Evolutionary conservation across 2,797 vertebrate species (phyloP).

Genomic region (Eulemur albifrons): DNA sequence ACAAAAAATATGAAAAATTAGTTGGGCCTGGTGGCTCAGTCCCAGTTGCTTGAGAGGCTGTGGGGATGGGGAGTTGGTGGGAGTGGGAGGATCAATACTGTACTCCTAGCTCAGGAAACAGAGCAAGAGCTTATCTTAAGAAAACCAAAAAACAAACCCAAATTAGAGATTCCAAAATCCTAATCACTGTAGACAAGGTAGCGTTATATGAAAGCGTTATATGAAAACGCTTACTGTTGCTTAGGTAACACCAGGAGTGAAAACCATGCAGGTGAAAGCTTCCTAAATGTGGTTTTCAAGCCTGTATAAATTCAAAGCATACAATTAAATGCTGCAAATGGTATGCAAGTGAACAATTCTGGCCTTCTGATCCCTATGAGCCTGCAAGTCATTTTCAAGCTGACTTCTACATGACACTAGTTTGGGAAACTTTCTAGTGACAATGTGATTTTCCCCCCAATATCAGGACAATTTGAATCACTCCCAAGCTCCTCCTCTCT

Average conservation of each 20-base stretch:
- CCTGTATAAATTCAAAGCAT: constrained; percentile 4
- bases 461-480: constrained; percentile 16
- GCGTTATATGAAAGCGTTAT: no score
- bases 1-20: not conserved
- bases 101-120: not conserved
- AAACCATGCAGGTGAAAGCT: constrained; percentile 18
- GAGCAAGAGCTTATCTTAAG: not conserved
- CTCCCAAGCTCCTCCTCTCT: not conserved
- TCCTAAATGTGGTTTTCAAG: constrained; percentile 40
- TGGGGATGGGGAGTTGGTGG: not conserved
- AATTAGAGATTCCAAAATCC: constrained; percentile 45
- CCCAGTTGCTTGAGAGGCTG: not conserved
- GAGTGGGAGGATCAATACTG: not conserved
- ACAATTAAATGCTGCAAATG: constrained; percentile 41
- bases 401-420: constrained; percentile 33
- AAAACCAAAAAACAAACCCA: not conserved
- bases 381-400: constrained; percentile 40
- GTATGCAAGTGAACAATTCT: not conserved
- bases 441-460: not conserved
- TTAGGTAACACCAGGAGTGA: constrained; percentile 40
- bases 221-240: constrained; percentile 1
- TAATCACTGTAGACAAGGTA: not conserved
- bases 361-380: constrained; percentile 38
- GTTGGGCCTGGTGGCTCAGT: not conserved
- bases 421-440: constrained; percentile 42